A percentile compares a stretch with the other conserved stretches of the same genome.
phyloP scores from a whole-genome alignment of 1,140 invertebrate species.

The Brachionus calyciflorus region DNA sequence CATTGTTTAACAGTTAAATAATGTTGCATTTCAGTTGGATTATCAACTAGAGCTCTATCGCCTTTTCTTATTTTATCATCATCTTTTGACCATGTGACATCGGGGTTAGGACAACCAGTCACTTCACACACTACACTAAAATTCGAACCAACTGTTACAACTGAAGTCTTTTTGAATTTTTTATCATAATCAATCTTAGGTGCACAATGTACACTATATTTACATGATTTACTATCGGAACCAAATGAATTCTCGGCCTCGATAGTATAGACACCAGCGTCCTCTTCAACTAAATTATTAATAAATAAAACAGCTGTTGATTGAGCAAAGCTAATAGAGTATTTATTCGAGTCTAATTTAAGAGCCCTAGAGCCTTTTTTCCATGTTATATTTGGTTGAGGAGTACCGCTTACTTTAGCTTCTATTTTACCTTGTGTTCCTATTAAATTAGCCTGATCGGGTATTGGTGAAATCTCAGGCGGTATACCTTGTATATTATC shows the following conservation, averaged over 20 bases:
- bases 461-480: background rate
- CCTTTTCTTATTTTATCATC: constrained; percentile 16
- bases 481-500: background rate
- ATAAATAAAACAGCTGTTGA: constrained; percentile 31
- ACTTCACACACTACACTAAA: constrained; percentile 12
- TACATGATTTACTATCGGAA: constrained; percentile 64
- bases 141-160: constrained; percentile 28
- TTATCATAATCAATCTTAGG: constrained; percentile 19
- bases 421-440: constrained; percentile 42
- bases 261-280: constrained; percentile 65
- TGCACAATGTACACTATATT: constrained; percentile 26
- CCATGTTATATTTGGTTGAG: constrained; percentile 30
- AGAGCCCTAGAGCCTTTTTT: constrained; percentile 7
- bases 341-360: constrained; percentile 21
- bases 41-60: constrained; percentile 1
- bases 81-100: constrained; percentile 18
- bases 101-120: constrained; percentile 19
- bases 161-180: constrained; percentile 32
- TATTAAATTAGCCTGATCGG: background rate
- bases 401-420: constrained; percentile 24
- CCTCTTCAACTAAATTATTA: constrained; percentile 65
- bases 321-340: constrained; percentile 36
- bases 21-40: constrained; percentile 40
- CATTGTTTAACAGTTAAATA: constrained; percentile 46
- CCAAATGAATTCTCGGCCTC: constrained; percentile 58